Evolutionary conservation across 2,888 invertebrate species (phyloP).

Genomic region (Nemotelus nigrinus): DNA sequence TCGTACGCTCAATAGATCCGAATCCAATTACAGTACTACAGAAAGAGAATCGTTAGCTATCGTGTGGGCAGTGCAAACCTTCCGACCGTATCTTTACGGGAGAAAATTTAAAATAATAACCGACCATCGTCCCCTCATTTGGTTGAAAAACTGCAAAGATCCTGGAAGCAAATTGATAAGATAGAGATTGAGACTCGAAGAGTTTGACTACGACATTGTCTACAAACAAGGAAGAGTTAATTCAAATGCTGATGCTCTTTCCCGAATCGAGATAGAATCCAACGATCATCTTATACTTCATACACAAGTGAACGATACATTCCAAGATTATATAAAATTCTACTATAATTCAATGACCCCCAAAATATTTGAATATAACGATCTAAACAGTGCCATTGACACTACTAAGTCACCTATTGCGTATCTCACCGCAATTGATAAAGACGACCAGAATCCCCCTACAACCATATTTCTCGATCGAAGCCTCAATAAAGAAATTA

Average conservation of each 20-base stretch:
- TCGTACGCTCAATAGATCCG: too few species aligned
- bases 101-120: neutral
- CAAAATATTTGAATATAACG: conserved; percentile 1
- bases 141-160: conserved; percentile 36
- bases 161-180: conserved; percentile 22
- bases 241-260: conserved; percentile 11
- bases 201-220: conserved; percentile 13
- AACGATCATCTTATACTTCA: neutral
- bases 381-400: conserved; percentile 21
- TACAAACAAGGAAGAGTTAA: conserved; percentile 26
- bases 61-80: neutral
- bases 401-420: conserved; percentile 8
- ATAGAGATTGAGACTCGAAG: conserved; percentile 22
- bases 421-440: conserved; percentile 22
- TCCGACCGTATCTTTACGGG: conserved; percentile 29
- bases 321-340: conserved; percentile 22
- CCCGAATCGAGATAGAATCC: conserved; percentile 9
- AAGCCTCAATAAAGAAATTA: conserved; percentile 20
- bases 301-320: conserved; percentile 23
- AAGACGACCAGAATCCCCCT: conserved; percentile 12
- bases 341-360: conserved; percentile 18
- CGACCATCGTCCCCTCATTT: conserved; percentile 22
- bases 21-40: conserved; percentile 27
- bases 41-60: conserved; percentile 26
- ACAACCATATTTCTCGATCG: neutral